Percentiles rank a stretch among this genome's conserved stretches.
Evolutionary conservation across 2,113 vertebrate species (phyloP).

Genomic region (Rhynchopsitta pachyrhyncha): DNA sequence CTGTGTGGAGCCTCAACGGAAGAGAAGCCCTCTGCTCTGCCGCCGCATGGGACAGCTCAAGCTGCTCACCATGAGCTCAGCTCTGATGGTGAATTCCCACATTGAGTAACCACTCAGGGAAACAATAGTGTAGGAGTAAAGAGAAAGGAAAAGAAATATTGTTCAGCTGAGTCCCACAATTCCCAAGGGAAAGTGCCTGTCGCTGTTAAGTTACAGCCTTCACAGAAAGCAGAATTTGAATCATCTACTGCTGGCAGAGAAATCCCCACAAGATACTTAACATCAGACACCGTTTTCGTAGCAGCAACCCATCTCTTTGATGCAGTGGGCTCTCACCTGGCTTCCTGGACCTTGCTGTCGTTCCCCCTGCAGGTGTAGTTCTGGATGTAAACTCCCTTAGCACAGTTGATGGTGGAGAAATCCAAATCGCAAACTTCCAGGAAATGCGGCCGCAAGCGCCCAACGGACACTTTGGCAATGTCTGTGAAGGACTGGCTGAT

Average conservation of each 20-base stretch:
- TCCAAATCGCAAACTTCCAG: slow-evolving; percentile 85
- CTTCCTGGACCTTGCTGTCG: slow-evolving; percentile 87
- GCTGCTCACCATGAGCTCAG: background rate
- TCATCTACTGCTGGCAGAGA: background rate
- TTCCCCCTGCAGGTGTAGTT: slow-evolving; percentile 84
- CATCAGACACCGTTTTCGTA: accelerated
- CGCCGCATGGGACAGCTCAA: accelerated
- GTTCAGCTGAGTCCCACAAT: background rate
- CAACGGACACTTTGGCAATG: slow-evolving; percentile 98
- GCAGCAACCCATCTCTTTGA: background rate
- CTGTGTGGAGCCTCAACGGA: background rate
- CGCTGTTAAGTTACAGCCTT: background rate
- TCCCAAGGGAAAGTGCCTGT: background rate
- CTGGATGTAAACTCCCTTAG: slow-evolving; percentile 86
- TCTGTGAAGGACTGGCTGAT: slow-evolving; percentile 98
- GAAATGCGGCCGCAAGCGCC: slow-evolving; percentile 95
- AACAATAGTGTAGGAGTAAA: slow-evolving; percentile 16
- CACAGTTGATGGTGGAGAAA: slow-evolving; percentile 87
- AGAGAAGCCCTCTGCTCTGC: background rate
- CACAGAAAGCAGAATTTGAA: accelerated
- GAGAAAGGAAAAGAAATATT: slow-evolving; percentile 17
- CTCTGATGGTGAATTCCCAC: background rate
- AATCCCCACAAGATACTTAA: background rate
- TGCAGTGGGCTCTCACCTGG: slow-evolving; percentile 78
- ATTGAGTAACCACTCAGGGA: background rate